phyloP scores from a whole-genome alignment of 2,113 vertebrate species.

The Aleadryas rufinucha region DNA sequence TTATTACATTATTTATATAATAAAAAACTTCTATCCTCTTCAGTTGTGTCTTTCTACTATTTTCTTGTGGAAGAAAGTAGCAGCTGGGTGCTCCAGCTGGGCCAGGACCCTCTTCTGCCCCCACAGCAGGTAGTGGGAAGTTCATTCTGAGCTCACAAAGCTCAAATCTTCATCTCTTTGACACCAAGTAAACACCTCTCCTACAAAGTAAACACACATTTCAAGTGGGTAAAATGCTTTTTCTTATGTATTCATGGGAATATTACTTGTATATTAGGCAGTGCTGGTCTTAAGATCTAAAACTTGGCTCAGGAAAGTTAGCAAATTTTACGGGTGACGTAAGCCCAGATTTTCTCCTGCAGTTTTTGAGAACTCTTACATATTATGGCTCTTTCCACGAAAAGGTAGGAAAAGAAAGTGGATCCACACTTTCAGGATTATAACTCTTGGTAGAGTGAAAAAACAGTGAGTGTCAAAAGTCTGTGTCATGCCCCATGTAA shows the following conservation, averaged over 20 bases:
- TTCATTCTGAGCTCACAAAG: neutral
- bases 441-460: neutral
- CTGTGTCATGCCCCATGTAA: neutral
- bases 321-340: neutral
- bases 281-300: neutral
- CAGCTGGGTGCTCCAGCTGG: neutral
- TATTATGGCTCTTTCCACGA: neutral
- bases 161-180: neutral
- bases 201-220: neutral
- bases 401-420: neutral
- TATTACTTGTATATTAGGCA: neutral
- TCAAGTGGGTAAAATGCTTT: neutral
- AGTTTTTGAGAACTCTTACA: neutral
- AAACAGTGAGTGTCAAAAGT: neutral
- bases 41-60: neutral
- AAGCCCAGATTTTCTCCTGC: neutral
- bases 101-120: neutral
- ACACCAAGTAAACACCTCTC: neutral
- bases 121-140: neutral
- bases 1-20: too few relatives aligned
- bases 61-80: neutral
- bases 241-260: neutral
- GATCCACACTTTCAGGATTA: neutral
- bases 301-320: neutral
- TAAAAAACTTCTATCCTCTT: neutral